These are phyloP conservation scores for Calliphora vomitoria DNA, from an alignment of 2,888 invertebrate species.

Conservation along the genomic window DNA sequence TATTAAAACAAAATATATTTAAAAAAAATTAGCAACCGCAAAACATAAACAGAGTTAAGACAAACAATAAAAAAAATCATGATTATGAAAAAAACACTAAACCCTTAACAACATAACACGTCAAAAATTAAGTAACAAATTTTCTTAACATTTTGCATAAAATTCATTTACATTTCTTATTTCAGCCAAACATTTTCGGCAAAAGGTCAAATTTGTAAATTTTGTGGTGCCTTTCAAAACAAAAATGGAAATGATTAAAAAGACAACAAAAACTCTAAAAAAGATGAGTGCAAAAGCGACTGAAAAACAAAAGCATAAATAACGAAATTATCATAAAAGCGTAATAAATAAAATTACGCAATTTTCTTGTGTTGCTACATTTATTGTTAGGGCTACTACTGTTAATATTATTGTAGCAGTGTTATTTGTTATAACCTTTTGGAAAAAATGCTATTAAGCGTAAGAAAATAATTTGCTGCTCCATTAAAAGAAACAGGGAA, in stretches of 20 bases:
- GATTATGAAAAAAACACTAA: neutral
- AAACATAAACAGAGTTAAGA: too few species aligned
- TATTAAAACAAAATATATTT: too few species aligned
- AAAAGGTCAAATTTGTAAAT: conserved; percentile 26
- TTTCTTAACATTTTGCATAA: neutral
- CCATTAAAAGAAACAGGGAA: neutral
- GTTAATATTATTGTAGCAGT: neutral
- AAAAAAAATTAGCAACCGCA: too few species aligned
- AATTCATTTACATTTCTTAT: too few species aligned
- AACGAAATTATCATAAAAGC: conserved; percentile 48
- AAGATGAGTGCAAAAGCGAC: neutral
- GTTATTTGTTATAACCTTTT: neutral
- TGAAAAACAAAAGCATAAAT: conserved; percentile 1
- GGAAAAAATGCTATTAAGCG: neutral
- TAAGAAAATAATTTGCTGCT: conserved; percentile 37
- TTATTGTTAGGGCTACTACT: neutral
- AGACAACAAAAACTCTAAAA: neutral
- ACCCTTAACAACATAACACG: neutral
- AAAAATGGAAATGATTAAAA: neutral
- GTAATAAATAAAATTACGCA: conserved; percentile 53
- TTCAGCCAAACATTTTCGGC: neutral
- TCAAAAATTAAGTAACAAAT: conserved; percentile 20
- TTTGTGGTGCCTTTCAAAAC: neutral
- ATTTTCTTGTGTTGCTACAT: conserved; percentile 7
- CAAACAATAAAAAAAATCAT: too few species aligned